Base-by-base conservation (phyloP, 64 coral and sea anemone species). In the Montipora cactus region DNA sequence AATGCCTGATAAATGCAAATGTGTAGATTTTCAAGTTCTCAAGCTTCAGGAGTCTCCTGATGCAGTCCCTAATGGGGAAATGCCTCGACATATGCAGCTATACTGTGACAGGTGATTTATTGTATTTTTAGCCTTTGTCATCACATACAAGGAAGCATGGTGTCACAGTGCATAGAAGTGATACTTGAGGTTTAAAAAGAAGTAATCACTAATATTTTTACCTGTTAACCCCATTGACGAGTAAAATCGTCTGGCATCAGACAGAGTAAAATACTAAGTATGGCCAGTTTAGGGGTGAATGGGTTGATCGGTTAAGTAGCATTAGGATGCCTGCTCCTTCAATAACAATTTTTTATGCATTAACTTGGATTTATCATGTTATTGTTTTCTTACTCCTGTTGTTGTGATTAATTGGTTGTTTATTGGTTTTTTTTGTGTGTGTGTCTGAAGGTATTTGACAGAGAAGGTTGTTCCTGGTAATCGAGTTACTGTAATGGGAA, bases 1-100 rank as follows among this genome's bases (percentile, higher is more conserved):
- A 74, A 99, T 99, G 89, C 98, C 98, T 50, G 98, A 99, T 93
- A 99, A 99, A 83, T 99, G 98, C 79, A 96, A 99, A 55, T 99
- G 98, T 90, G 98, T 99, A 59, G 98, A 99, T 82, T 99, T 99
- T 89, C 98, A 99, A 83, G 98, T 99, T 23, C 74, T 99, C 11
- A 99, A 99, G 78, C 84, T 99, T 8, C 98, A 99, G 53, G 98
- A 99, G 89, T 96, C 95, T 52, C 98, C 98, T 70, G 98, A 99
- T 94, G 98, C 98, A 44, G 98, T 99, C 14, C 98, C 98, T 1
- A 95, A 99, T 92, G 98, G 98, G 15, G 98, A 99, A 90, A 99
- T 99, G 98, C 98, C 98, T 9, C 81, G 98, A 21, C 98, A 99
- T 52, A 99, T 99, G 98, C 98, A 99, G 66, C 79, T 99, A 15